These are phyloP conservation scores for Zaprionus lineosus DNA, from an alignment of 2,888 invertebrate species.

Conservation along the genomic window DNA sequence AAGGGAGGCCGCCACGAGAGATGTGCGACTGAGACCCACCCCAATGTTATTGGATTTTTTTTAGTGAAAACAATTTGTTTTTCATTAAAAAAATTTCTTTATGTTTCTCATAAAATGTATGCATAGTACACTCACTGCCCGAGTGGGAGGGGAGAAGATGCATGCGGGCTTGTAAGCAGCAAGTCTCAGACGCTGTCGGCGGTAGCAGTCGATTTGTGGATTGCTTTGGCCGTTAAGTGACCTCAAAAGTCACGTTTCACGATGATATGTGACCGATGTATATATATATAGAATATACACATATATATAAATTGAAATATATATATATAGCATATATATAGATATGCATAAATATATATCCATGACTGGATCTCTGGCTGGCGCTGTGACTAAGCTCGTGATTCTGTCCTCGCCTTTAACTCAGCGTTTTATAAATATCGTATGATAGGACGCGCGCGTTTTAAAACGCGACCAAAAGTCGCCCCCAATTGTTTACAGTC, in stretches of 20 bases:
- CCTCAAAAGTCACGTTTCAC: slow-evolving; percentile 56
- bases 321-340: slow-evolving; percentile 15
- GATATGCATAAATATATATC: not conserved
- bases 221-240: too few species aligned
- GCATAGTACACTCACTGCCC: too few species aligned
- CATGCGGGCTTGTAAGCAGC: not conserved
- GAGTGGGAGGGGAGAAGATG: not conserved
- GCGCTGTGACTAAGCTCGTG: slow-evolving; percentile 29
- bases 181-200: slow-evolving; percentile 7
- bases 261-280: slow-evolving; percentile 25
- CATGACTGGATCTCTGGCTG: not conserved
- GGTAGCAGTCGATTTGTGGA: slow-evolving; percentile 5
- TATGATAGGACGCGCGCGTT: slow-evolving; percentile 2
- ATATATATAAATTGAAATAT: not conserved
- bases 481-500: slow-evolving; percentile 4
- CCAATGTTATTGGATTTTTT: too few species aligned
- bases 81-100: too few species aligned
- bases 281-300: slow-evolving; percentile 1
- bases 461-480: slow-evolving; percentile 18
- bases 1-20: not conserved
- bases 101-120: too few species aligned
- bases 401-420: not conserved
- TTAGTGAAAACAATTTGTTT: slow-evolving; percentile 37
- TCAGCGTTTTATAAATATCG: slow-evolving; percentile 25
- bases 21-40: too few species aligned